Conservation (phyloP, 2,888 invertebrate species). For the Ornithoptera priamus region DNA sequence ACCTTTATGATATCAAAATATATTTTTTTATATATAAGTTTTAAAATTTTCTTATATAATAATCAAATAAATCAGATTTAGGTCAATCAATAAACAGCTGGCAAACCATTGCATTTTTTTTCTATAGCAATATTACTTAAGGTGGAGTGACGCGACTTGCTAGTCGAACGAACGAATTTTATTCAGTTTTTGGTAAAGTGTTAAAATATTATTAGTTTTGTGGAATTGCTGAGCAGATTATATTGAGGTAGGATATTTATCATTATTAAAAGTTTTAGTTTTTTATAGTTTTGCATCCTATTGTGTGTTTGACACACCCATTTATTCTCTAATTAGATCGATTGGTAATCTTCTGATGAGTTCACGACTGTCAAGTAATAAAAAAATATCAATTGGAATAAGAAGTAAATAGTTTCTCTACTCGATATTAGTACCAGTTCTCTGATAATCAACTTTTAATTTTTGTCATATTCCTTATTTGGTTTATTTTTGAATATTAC, state of each 20-base stretch:
- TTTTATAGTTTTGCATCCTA: background rate
- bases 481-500: slow-evolving; percentile 79
- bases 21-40: background rate
- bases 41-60: background rate
- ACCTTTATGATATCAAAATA: background rate
- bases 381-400: background rate
- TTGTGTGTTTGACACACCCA: slow-evolving; percentile 66
- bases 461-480: slow-evolving; percentile 61
- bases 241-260: slow-evolving; percentile 45
- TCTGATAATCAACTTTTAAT: slow-evolving; percentile 40
- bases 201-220: slow-evolving; percentile 36
- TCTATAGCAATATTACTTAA: slow-evolving; percentile 45
- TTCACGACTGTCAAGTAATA: slow-evolving; percentile 2
- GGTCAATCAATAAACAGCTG: slow-evolving; percentile 26
- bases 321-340: slow-evolving; percentile 57
- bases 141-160: slow-evolving; percentile 56
- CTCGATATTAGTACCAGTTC: background rate
- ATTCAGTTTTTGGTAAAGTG: slow-evolving; percentile 47
- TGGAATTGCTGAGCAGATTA: slow-evolving; percentile 34
- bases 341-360: slow-evolving; percentile 1
- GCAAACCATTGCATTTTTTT: slow-evolving; percentile 25
- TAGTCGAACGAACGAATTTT: slow-evolving; percentile 64
- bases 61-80: background rate
- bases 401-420: background rate
- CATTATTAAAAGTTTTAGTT: background rate